These are phyloP conservation scores for Acanthacorydalis orientalis DNA, from an alignment of 2,888 invertebrate species.

Conservation along the genomic window DNA sequence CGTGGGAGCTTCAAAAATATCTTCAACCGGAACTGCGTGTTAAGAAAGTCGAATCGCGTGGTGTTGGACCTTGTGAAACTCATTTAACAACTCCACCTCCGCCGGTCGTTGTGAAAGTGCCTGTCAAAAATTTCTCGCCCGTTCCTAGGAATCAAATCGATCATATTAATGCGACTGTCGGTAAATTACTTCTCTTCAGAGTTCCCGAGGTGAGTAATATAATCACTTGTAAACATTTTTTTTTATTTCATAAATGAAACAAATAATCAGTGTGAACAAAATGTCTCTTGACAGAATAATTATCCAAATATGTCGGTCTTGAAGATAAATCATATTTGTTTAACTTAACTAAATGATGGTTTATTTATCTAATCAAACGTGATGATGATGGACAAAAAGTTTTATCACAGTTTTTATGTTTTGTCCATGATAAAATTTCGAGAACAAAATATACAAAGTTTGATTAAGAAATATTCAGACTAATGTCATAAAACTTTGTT, in stretches of 20 bases:
- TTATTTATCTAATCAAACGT: too few relatives aligned
- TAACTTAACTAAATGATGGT: too few relatives aligned
- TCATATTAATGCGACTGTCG: conserved; percentile 64
- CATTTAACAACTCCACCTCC: conserved; percentile 27
- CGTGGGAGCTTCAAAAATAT: conserved; percentile 36
- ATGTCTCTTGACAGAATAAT: too few relatives aligned
- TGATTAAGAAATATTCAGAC: too few relatives aligned
- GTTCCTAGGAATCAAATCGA: conserved; percentile 72
- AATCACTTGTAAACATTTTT: not conserved
- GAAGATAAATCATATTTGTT: too few relatives aligned
- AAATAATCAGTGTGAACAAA: too few relatives aligned
- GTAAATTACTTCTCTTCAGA: conserved; percentile 61
- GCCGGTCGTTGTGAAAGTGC: conserved; percentile 31
- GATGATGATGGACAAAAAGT: too few relatives aligned
- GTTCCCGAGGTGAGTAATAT: conserved; percentile 51
- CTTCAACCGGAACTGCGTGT: conserved; percentile 50
- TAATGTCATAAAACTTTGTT: too few relatives aligned
- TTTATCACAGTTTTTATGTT: too few relatives aligned
- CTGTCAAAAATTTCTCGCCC: conserved; percentile 51
- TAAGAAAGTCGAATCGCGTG: conserved; percentile 44
- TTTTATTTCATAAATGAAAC: not conserved
- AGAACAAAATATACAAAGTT: too few relatives aligned
- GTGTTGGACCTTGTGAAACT: conserved; percentile 50
- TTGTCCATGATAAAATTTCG: too few relatives aligned
- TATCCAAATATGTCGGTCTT: too few relatives aligned